Evolutionary conservation across 1,140 invertebrate genomes (phyloP), one percentile per base, ranked within the genome.

Genomic region (Papilio polytes): DNA sequence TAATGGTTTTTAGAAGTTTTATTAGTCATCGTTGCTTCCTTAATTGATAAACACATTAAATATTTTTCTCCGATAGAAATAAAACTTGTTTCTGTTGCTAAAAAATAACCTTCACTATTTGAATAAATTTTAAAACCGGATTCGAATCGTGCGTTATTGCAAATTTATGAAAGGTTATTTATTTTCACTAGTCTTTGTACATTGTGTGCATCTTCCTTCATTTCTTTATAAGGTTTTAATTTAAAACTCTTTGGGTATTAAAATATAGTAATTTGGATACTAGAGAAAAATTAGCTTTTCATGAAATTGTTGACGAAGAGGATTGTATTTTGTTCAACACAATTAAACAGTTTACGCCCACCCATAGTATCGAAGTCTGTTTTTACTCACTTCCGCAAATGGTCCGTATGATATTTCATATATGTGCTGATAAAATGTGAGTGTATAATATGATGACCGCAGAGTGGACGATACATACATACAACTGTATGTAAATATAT

Each of bases 71-170:
- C 12, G 59, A 66, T 66, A 66, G 26, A 12, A 36, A 70, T 70
- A 70, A 70, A 70, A 70, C 63, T 70, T 70, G 63, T 70, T 36
- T 70, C 22, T 31, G 4, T 70, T 36, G 63, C 63, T 70, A 18
- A 70, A 70, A 70, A 66, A 13, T 31, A 13, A 70, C 59, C 59
- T 63, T 63, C 59, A 2, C 63, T 26, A 31, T 70, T 70, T 31
- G 26, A 70, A 70, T 70, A 70, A 4, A 70, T 36, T 70, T 31
- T 31, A 70, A 70, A 70, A 70, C 63, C 12, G 63, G 63, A 15
- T 70, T 66, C 63, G 13, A 12, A 63, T 66, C 63, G 20, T 63
- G 59, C 59, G 26, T 26, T 66, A 36, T 66, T 66, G 63, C 10
- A 12, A 31, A 66, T 31, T 26, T 8, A 20, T 59, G 26, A 9